Evolutionary conservation across 2,113 vertebrate species (phyloP), one percentile per base, ranked within the genome.

Genomic region (Eupsittula cactorum): DNA sequence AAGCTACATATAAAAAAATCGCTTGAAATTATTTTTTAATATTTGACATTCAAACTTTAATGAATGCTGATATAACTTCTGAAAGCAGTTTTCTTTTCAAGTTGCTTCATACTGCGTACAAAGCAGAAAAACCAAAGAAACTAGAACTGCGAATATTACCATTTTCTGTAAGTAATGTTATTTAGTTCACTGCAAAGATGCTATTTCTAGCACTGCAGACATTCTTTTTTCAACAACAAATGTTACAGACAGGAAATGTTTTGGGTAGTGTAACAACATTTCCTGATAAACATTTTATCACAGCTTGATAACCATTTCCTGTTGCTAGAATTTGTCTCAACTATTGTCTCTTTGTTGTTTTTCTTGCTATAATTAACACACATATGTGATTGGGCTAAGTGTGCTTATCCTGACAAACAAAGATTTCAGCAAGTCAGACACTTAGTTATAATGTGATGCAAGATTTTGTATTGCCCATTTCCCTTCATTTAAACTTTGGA

Each of bases 251-350:
- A 98, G 97, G 97, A 97, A 98, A 96, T 97, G 68, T 97, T 98
- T 95, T 97, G 94, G 81, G 71, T 95, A 96, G 69, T 20, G 11
- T 78, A 96, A 95, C 96, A 98, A 95, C 86, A 90, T 97, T 98
- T 98, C 94, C 97, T 96, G 96, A 87, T 94, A 98, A 97, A 96
- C 89, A 95, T 77, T 97, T 92, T 97, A 90, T 95, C 82, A 49
- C 92, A 94, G 96, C 86, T 93, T 97, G 94, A 96, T 95, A 97
- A 97, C 93, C 82, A 88, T 97, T 98, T 98, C 97, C 98, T 97
- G 88, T 93, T 93, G 60, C 80, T 79, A 92, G 80, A n/a, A 50
- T 78, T 95, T 93, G 31, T 79, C 96, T 49, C 85, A 92, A 68
- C 86, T 94, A 69, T 90, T 93, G 85, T 76, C 49, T 73, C 93